Base-by-base conservation (phyloP, 2,113 vertebrate species). In the Thinocorus orbignyianus region DNA sequence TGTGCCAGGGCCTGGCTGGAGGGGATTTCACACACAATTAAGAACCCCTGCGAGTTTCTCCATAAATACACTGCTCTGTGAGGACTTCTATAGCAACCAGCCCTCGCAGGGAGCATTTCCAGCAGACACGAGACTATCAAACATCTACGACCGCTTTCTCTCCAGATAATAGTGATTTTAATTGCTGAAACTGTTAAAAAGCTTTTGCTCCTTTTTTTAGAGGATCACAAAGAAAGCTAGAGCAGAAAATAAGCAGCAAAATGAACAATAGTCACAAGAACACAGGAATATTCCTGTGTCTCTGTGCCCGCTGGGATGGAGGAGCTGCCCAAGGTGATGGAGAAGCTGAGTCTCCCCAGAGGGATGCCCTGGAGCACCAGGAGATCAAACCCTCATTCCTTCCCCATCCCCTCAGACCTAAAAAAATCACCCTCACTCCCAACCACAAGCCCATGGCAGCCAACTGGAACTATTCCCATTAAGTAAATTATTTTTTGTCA, bases 301-400 rank as follows among this genome's bases (percentile, higher is more conserved):
- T 20, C 68, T 11, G 31, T 17, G 41, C n/a, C n/a, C n/a, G n/a
- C n/a, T n/a, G n/a, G n/a, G n/a, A n/a, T n/a, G n/a, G n/a, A n/a
- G n/a, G n/a, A n/a, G n/a, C 60, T 57, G 46, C 57, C 44, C 5
- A 9, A 8, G 5, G 0, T 2, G 65, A 3, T 4, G 10, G 25
- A 24, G 81, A 57, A 68, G 48, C 72, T 48, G 49, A 31, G 16
- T 57, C 26, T 35, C 55, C 49, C 20, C 51, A 7, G 2, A 2
- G 20, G 20, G 61, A 70, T 5, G 19, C 17, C 33, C 57, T 17
- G 61, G 15, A 90, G 69, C 39, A 49, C 24, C 64, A 44, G 39
- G 31, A 52, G 30, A 1, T 18, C 42, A 51, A 22, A n/a, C 15
- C 58, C 13, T 28, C 7, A 0, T 17, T 35, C 41, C 30, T 20